Percentiles rank a stretch among this genome's conserved stretches.
These are phyloP conservation scores for Drosophila neocordata DNA, from an alignment of 1,140 invertebrate species.

Conservation along the genomic window DNA sequence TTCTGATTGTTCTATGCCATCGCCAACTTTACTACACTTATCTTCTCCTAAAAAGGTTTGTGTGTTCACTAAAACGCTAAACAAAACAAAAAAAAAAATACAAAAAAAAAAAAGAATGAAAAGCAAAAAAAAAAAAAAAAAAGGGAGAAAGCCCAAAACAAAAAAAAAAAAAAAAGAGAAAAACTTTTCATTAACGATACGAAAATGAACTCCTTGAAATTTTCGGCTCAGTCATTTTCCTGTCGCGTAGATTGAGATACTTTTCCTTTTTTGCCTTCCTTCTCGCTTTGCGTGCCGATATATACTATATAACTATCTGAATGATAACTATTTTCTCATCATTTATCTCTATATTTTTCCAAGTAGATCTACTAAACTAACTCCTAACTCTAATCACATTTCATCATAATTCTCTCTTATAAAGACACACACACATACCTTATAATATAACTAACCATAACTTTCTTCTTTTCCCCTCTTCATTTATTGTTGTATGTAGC, in stretches of 20 bases:
- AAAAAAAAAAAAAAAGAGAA: constrained; percentile 34
- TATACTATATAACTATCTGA: constrained; percentile 10
- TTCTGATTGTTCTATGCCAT: constrained; percentile 83
- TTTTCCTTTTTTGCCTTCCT: constrained; percentile 7
- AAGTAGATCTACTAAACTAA: constrained; percentile 20
- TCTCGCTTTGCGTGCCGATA: constrained; percentile 5
- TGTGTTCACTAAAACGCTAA: constrained; percentile 73
- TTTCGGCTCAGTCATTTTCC: constrained; percentile 43
- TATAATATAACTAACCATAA: not conserved
- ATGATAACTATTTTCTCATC: not conserved
- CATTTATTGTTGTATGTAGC: constrained; percentile 15
- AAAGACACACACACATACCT: not conserved
- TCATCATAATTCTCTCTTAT: not conserved
- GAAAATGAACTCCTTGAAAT: constrained; percentile 33
- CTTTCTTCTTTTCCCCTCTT: constrained; percentile 9
- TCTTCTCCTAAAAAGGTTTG: constrained; percentile 83
- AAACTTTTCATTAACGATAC: constrained; percentile 40
- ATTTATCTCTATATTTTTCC: constrained; percentile 15
- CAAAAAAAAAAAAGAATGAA: constrained; percentile 33
- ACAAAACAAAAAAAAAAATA: constrained; percentile 27
- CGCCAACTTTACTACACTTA: constrained; percentile 83
- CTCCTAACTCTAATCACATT: not conserved
- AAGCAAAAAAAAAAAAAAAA: constrained; percentile 35
- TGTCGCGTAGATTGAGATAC: constrained; percentile 30
- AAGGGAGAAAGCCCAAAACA: not conserved